These are phyloP conservation scores for Agrypnus murinus DNA, from an alignment of 2,888 invertebrate species.

Conservation along the genomic window DNA sequence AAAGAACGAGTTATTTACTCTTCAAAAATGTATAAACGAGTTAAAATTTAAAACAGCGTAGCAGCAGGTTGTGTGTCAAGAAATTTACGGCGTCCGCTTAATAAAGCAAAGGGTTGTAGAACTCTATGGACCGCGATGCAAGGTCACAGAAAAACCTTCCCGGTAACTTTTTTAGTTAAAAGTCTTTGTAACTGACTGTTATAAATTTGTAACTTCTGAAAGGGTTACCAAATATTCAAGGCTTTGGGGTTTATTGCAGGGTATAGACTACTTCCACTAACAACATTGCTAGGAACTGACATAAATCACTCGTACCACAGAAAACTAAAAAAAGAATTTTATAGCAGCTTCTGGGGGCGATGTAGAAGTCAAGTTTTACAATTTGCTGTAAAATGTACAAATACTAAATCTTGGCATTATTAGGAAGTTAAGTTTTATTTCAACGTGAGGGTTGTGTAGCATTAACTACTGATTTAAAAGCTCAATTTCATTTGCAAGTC, in stretches of 20 bases:
- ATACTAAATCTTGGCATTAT: neutral
- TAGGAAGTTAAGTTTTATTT: neutral
- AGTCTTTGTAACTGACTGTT: slow-evolving; percentile 39
- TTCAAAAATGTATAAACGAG: slow-evolving; percentile 27
- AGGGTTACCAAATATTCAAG: slow-evolving; percentile 49
- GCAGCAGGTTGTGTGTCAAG: slow-evolving; percentile 8
- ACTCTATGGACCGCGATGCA: slow-evolving; percentile 32
- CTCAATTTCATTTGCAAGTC: too few relatives aligned
- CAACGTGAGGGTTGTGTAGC: too few relatives aligned
- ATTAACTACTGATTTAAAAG: too few relatives aligned
- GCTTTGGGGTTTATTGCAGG: slow-evolving; percentile 39
- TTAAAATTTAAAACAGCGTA: slow-evolving; percentile 14
- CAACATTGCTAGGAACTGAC: slow-evolving; percentile 39
- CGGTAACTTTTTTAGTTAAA: slow-evolving; percentile 40
- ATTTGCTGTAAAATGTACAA: neutral
- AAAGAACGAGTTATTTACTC: slow-evolving; percentile 3
- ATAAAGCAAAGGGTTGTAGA: slow-evolving; percentile 45
- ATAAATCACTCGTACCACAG: slow-evolving; percentile 46
- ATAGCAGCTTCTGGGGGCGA: slow-evolving; percentile 42
- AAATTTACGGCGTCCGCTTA: slow-evolving; percentile 35
- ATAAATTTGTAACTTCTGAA: slow-evolving; percentile 44
- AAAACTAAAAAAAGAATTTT: slow-evolving; percentile 39
- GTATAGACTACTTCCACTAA: slow-evolving; percentile 5
- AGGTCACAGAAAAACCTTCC: slow-evolving; percentile 35
- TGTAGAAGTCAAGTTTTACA: slow-evolving; percentile 19